Conservation (phyloP, 2,888 invertebrate genomes). For the Ethmia dodecea region DNA sequence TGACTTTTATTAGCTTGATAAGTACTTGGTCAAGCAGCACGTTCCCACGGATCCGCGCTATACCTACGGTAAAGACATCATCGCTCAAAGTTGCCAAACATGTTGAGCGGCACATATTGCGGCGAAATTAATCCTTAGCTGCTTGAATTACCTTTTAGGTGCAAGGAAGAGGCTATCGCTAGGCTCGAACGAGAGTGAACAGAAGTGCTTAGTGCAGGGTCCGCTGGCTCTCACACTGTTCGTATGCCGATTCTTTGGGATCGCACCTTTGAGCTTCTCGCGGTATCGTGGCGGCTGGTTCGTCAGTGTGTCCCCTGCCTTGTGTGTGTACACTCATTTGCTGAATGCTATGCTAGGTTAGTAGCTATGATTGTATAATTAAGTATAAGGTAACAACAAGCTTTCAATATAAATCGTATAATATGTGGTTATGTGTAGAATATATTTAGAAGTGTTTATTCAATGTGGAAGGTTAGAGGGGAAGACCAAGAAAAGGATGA, state of each 20-base stretch:
- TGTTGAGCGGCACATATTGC: too few species aligned
- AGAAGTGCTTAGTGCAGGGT: neutral
- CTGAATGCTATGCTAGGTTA: neutral
- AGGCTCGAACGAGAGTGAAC: too few species aligned
- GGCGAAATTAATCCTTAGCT: too few species aligned
- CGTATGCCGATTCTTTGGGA: neutral
- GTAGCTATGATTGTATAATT: neutral
- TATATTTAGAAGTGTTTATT: neutral
- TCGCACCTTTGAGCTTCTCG: neutral
- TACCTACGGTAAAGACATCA: too few species aligned
- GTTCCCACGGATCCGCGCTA: too few species aligned
- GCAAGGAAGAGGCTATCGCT: too few species aligned
- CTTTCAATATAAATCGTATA: neutral
- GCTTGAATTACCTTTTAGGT: too few species aligned
- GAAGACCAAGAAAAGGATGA: neutral
- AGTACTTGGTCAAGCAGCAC: too few species aligned
- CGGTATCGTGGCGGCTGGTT: neutral
- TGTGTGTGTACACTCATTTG: neutral
- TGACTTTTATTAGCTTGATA: too few species aligned
- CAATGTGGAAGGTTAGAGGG: neutral
- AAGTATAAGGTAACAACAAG: neutral
- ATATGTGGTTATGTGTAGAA: neutral
- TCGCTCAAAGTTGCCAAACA: too few species aligned
- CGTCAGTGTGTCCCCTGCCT: neutral
- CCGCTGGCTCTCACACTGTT: neutral